A percentile compares a stretch with the other conserved stretches of the same genome.
phyloP scores from a whole-genome alignment of 37 sponge, comb jelly and placozoan genomes.

The Halichondria panicea region DNA sequence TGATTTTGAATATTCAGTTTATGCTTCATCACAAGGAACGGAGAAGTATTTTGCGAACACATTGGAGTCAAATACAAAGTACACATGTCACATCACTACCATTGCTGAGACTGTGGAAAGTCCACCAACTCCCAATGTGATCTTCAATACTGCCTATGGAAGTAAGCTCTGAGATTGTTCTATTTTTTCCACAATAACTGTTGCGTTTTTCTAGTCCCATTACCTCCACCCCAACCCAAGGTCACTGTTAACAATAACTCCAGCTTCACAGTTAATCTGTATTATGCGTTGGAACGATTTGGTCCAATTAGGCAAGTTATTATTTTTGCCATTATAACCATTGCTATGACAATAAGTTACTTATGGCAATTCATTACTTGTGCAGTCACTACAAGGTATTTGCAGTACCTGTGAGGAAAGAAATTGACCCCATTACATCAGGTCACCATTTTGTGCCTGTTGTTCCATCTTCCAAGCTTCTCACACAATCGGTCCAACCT shows the following conservation, averaged over 20 bases:
- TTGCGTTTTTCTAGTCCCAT: slow-evolving; percentile 25
- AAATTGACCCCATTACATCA: neutral
- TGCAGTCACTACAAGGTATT: slow-evolving; percentile 47
- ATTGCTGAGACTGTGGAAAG: slow-evolving; percentile 19
- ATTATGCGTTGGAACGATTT: slow-evolving; percentile 16
- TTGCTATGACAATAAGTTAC: neutral
- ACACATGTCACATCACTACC: slow-evolving; percentile 34
- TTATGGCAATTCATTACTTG: neutral
- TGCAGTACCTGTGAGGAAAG: slow-evolving; percentile 46
- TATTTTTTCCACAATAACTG: neutral
- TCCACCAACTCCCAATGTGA: slow-evolving; percentile 1
- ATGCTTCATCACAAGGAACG: slow-evolving; percentile 18
- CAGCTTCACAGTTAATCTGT: slow-evolving; percentile 30
- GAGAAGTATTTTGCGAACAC: slow-evolving; percentile 10
- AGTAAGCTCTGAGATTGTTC: slow-evolving; percentile 19
- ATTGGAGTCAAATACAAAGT: slow-evolving; percentile 43
- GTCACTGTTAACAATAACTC: slow-evolving; percentile 16
- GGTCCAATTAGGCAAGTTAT: slow-evolving; percentile 36
- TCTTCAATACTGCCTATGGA: slow-evolving; percentile 32
- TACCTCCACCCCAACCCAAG: slow-evolving; percentile 41
- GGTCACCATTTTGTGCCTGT: no score
- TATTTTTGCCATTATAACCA: neutral
- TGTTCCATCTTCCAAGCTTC: slow-evolving; percentile 13
- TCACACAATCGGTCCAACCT: slow-evolving; percentile 13
- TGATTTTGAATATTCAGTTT: slow-evolving; percentile 6